Conservation (phyloP, 2,888 invertebrate species). For the Tenthredo livida region DNA sequence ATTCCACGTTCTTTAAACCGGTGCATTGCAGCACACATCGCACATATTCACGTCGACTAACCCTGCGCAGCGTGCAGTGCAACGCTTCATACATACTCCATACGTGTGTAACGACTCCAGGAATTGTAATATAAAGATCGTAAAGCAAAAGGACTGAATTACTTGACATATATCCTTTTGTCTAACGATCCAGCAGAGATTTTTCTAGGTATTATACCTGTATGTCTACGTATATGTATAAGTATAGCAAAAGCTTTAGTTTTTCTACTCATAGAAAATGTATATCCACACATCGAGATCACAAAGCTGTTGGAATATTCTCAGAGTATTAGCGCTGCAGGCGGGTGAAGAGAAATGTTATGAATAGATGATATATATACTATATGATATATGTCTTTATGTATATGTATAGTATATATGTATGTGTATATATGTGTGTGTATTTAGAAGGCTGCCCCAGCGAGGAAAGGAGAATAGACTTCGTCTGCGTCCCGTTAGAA, state of each 20-base stretch:
- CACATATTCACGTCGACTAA: background rate
- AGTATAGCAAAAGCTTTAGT: background rate
- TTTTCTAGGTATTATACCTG: background rate
- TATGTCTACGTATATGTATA: background rate
- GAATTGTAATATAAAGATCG: background rate
- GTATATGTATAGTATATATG: too few relatives aligned
- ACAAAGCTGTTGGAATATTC: background rate
- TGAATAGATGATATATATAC: constrained; percentile 30
- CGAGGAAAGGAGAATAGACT: constrained; percentile 7
- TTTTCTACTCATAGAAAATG: background rate
- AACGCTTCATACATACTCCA: background rate
- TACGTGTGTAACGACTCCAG: background rate
- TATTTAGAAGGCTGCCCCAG: constrained; percentile 3
- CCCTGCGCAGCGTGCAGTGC: background rate
- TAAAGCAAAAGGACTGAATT: background rate
- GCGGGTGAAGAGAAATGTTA: constrained; percentile 16
- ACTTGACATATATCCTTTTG: constrained; percentile 29
- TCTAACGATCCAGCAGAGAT: background rate
- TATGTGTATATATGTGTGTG: background rate
- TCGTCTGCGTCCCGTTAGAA: constrained; percentile 27
- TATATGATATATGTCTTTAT: background rate
- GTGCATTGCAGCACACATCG: background rate
- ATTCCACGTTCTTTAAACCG: background rate
- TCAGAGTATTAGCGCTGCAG: background rate
- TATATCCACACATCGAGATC: background rate